Conservation (phyloP, 1,140 invertebrate species). For the Drosophila quadrilineata region DNA sequence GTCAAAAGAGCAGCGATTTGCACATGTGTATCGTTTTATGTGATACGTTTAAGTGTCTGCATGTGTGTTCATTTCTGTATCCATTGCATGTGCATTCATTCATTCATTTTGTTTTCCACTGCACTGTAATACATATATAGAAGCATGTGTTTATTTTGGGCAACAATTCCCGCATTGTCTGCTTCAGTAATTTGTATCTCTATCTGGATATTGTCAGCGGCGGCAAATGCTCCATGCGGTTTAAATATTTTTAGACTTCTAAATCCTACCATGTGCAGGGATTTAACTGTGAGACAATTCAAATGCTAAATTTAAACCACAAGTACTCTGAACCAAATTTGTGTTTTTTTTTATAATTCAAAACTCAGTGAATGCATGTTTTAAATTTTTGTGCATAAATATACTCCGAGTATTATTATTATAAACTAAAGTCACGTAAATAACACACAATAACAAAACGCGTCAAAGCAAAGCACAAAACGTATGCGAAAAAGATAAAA, state of each 20-base stretch:
- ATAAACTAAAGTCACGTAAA: conserved; percentile 17
- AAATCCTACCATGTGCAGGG: too few species aligned
- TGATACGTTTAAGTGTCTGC: too few species aligned
- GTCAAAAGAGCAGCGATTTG: conserved; percentile 5
- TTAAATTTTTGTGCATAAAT: too few species aligned
- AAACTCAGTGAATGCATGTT: too few species aligned
- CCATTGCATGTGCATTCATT: conserved; percentile 3
- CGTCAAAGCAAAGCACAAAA: conserved; percentile 18
- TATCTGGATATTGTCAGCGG: conserved; percentile 20
- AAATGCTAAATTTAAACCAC: neutral
- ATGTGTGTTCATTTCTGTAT: neutral
- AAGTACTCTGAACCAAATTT: neutral
- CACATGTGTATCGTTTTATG: conserved; percentile 6
- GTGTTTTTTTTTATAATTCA: neutral
- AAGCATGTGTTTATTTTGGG: conserved; percentile 21
- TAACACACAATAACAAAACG: conserved; percentile 1
- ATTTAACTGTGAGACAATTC: neutral
- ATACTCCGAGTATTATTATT: too few species aligned
- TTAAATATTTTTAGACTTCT: conserved; percentile 25
- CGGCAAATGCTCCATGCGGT: conserved; percentile 26
- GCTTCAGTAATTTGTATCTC: neutral
- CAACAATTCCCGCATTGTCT: conserved; percentile 1
- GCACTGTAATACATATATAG: neutral
- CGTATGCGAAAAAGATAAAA: conserved; percentile 21
- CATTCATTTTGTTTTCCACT: conserved; percentile 2